Conservation (phyloP, 1,140 invertebrate genomes). For the Belonocnema kinseyi region DNA sequence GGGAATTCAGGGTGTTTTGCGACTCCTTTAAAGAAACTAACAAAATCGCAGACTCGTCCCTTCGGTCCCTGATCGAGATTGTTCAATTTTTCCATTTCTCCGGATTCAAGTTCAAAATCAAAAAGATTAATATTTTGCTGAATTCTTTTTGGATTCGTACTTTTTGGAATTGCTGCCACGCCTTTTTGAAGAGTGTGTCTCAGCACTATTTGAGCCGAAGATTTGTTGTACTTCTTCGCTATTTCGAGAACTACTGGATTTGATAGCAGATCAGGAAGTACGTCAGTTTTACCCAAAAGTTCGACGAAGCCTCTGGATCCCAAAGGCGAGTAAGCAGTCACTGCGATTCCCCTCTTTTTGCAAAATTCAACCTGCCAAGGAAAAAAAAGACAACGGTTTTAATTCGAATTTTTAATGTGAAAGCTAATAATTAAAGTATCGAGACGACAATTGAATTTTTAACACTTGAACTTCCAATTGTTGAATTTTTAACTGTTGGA, state of each 20-base stretch:
- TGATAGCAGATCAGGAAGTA: constrained; percentile 80
- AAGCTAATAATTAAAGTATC: too few relatives aligned
- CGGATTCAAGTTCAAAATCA: constrained; percentile 65
- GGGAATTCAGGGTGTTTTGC: constrained; percentile 78
- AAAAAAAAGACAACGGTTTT: constrained; percentile 39
- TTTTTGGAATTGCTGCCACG: constrained; percentile 81
- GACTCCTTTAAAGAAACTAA: constrained; percentile 73
- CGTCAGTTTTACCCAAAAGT: constrained; percentile 71
- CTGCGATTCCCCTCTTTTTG: constrained; percentile 73
- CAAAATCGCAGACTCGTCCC: constrained; percentile 81
- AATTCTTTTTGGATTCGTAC: constrained; percentile 75
- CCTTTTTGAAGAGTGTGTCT: constrained; percentile 77
- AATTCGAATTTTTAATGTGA: too few relatives aligned
- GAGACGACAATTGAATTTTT: neutral
- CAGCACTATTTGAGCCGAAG: constrained; percentile 80
- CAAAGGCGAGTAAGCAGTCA: constrained; percentile 81
- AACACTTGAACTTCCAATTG: too few relatives aligned
- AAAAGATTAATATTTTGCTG: constrained; percentile 78
- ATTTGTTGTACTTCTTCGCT: constrained; percentile 76
- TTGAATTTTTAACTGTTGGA: too few relatives aligned
- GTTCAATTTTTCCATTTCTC: constrained; percentile 67
- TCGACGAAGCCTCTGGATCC: constrained; percentile 78
- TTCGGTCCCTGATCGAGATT: constrained; percentile 76
- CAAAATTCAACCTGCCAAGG: constrained; percentile 76
- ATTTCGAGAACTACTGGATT: constrained; percentile 82